A percentile compares a stretch with the other conserved stretches of the same genome.
phyloP scores from a whole-genome alignment of 2,113 vertebrate genomes.

The Hypomesus transpacificus region DNA sequence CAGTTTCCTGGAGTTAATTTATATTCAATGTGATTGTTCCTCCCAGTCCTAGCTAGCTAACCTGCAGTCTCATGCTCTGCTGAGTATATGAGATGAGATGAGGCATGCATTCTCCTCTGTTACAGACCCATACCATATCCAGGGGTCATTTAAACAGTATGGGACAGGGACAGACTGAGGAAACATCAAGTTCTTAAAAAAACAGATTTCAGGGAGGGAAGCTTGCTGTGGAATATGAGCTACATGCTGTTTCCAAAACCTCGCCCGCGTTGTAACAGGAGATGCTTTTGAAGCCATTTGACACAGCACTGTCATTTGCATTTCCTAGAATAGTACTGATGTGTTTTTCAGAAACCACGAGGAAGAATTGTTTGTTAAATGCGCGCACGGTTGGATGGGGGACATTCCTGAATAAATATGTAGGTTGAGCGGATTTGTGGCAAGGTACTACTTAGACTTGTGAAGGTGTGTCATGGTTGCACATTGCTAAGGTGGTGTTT shows the following conservation, averaged over 20 bases:
- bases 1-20: too few species aligned
- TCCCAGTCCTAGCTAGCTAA: too few species aligned
- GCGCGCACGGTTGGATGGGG: background rate
- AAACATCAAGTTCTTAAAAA: conserved; percentile 15
- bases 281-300: conserved; percentile 8
- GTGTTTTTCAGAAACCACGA: background rate
- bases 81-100: too few species aligned
- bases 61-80: too few species aligned
- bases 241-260: background rate
- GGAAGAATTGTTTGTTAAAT: background rate
- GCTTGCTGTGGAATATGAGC: background rate
- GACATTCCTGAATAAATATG: too few species aligned
- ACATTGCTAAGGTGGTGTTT: too few species aligned
- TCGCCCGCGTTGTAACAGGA: conserved; percentile 18
- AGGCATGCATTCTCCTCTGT: conserved; percentile 20
- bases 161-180: conserved; percentile 17
- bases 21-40: too few species aligned
- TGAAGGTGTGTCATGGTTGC: too few species aligned
- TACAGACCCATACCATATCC: conserved; percentile 27
- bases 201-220: conserved; percentile 15
- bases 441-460: too few species aligned
- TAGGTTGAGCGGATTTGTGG: too few species aligned
- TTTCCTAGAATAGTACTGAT: conserved; percentile 14
- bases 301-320: conserved; percentile 23
- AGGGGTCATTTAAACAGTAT: conserved; percentile 21